Conservation (phyloP, 1,140 invertebrate genomes). For the Druon quercuslanigerum region DNA sequence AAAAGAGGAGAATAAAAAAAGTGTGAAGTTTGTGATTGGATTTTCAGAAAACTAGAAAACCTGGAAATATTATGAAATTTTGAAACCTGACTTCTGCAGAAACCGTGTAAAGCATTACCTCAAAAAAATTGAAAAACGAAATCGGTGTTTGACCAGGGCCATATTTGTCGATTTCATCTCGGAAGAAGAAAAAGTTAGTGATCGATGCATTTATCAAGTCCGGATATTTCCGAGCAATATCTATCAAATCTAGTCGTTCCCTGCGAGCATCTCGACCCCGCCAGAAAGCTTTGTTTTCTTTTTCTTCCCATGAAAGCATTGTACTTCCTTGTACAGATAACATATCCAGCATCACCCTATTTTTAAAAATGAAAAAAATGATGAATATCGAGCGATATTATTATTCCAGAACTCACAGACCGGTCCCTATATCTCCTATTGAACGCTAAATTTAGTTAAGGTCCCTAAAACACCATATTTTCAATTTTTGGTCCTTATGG, state of each 20-base stretch:
- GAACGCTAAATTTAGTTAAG: too few relatives aligned
- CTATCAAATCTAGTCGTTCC: constrained; percentile 89
- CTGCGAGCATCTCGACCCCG: constrained; percentile 91
- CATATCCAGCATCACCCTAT: constrained; percentile 91
- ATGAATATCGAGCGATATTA: constrained; percentile 15
- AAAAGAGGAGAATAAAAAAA: too few relatives aligned
- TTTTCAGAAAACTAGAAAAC: too few relatives aligned
- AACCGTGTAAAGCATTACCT: constrained; percentile 78
- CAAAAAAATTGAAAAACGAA: constrained; percentile 96
- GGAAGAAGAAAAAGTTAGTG: constrained; percentile 98
- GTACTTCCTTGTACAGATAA: constrained; percentile 91
- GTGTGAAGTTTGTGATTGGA: too few relatives aligned
- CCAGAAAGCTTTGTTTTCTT: constrained; percentile 90
- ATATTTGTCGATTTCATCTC: constrained; percentile 89
- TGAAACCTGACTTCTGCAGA: too few relatives aligned
- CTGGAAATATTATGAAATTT: too few relatives aligned
- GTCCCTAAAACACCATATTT: too few relatives aligned
- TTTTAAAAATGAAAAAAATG: constrained; percentile 45
- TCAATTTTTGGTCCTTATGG: too few relatives aligned
- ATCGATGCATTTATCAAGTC: constrained; percentile 93
- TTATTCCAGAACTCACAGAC: background rate
- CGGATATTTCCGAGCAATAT: constrained; percentile 85
- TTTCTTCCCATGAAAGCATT: constrained; percentile 83
- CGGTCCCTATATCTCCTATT: too few relatives aligned
- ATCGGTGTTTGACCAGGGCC: constrained; percentile 89